phyloP scores from a whole-genome alignment of 2,113 vertebrate genomes.

The Nibea coibor region DNA sequence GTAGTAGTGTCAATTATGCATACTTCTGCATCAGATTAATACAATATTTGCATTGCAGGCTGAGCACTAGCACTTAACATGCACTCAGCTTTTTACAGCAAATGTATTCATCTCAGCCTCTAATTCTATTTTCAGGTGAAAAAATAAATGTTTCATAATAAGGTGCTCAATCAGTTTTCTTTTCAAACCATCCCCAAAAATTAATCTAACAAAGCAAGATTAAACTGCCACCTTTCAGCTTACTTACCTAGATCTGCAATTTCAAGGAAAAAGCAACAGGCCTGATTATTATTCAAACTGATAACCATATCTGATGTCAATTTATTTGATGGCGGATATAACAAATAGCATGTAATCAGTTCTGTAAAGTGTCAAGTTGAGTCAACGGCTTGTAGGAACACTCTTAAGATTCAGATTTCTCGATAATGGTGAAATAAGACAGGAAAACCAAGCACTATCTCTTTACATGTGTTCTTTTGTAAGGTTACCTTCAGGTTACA shows the following conservation, averaged over 20 bases:
- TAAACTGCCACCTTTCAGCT: background rate
- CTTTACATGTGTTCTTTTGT: background rate
- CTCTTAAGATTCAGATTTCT: background rate
- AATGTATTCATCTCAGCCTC: background rate
- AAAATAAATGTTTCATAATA: background rate
- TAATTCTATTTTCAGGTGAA: background rate
- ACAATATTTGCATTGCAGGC: background rate
- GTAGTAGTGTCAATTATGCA: background rate
- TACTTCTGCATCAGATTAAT: background rate
- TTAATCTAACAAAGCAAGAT: background rate
- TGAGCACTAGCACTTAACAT: background rate
- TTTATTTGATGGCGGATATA: background rate
- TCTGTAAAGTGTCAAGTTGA: conserved; percentile 2
- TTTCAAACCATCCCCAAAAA: background rate
- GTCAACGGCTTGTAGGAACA: background rate
- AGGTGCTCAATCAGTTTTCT: background rate
- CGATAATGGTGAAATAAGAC: background rate
- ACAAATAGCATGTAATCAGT: background rate
- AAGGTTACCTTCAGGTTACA: conserved; percentile 25
- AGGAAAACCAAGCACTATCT: background rate
- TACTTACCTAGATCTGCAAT: background rate
- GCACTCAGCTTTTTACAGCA: background rate
- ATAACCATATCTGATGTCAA: background rate
- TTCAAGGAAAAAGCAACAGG: background rate
- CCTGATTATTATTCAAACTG: background rate